Evolutionary conservation across 1,140 invertebrate genomes (phyloP), one percentile per base, ranked within the genome.

Genomic region (Meloidogyne chitwoodi): DNA sequence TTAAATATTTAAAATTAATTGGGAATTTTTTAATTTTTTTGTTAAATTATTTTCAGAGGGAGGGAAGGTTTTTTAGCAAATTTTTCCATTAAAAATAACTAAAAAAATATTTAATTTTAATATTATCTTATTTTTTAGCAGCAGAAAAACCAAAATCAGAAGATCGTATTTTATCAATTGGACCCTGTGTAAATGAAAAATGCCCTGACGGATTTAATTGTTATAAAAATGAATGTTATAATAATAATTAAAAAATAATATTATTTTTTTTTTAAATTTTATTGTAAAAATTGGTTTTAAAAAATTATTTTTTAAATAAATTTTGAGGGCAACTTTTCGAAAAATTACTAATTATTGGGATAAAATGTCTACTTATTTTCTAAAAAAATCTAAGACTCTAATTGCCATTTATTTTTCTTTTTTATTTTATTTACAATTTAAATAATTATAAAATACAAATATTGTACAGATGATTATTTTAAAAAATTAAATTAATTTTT

Each of bases 141-240:
- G 8, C 44, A 31, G 48, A 56, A 56, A 56, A n/a, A n/a, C 48
- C 48, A 19, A 56, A 56, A 56, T 16, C 22, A 14, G 70, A 61
- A 14, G 70, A 61, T 2, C 29, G 22, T 22, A 22, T 22, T 12
- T 34, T 63, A 29, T 73, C 70, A 8, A 24, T 73, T 24, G 70
- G 70, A 22, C 70, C 70, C 5, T 73, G 70, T 22, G 70, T 73
- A 64, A 73, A 73, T 64, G 38, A 27, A 31, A 56, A 61, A 62
- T 73, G 70, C 56, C 70, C 70, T 19, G 70, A 73, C 19, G 70
- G 70, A 22, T 73, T 63, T 64, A 56, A 48, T 26, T 73, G 70
- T 62, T 24, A 29, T 62, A 29, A 56, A 62, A 16, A 61, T 26
- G 70, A 73, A 62, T 73, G 70, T 48, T 64, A 56, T 62, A 19